Conservation (phyloP, 2,113 vertebrate genomes). For the Sigmodon hispidus region DNA sequence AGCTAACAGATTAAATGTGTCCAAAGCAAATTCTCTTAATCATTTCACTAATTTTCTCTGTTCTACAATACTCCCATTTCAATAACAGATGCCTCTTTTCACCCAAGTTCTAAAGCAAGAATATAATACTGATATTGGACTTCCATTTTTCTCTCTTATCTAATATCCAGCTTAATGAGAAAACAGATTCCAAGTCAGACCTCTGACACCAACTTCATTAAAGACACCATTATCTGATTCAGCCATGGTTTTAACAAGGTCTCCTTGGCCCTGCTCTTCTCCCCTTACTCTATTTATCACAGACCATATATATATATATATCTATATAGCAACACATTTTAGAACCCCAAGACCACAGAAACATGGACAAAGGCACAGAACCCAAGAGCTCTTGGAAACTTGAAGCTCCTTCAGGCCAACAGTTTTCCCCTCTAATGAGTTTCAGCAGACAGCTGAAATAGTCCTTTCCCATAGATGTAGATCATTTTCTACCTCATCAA, state of each 20-base stretch:
- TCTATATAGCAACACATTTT: not conserved
- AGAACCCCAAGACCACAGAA: not conserved
- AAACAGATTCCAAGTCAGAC: constrained; percentile 28
- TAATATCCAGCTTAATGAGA: not conserved
- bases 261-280: not conserved
- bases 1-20: not conserved
- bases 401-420: not conserved
- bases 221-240: not conserved
- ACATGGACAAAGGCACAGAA: not conserved
- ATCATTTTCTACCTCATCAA: not conserved
- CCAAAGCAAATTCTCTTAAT: not conserved
- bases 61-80: not conserved
- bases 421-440: not conserved
- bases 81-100: constrained; percentile 6
- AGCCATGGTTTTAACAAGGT: not conserved
- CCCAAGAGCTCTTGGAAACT: not conserved
- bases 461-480: not conserved
- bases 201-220: not conserved
- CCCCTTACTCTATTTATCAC: not conserved
- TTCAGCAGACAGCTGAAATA: not conserved
- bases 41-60: constrained; percentile 4
- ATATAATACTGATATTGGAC: not conserved
- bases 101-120: not conserved
- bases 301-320: too few relatives aligned
- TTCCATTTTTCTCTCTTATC: not conserved